Conservation (phyloP, 2,113 vertebrate species). For the Arizona elegans region DNA sequence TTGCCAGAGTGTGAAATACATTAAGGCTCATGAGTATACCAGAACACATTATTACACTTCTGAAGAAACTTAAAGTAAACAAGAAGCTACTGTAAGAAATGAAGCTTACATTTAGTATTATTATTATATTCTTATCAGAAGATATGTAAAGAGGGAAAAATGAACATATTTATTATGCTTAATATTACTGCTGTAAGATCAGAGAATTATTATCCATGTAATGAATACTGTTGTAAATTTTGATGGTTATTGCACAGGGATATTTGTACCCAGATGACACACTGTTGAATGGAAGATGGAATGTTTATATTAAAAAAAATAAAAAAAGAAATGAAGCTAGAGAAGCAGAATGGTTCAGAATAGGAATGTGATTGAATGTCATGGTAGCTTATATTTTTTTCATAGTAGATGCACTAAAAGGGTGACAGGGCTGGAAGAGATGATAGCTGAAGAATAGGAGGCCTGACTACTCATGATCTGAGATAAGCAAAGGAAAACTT, state of each 20-base stretch:
- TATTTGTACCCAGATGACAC: no score
- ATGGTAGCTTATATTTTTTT: not conserved
- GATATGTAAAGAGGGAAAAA: no score
- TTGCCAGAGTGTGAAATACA: not conserved
- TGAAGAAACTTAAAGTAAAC: not conserved
- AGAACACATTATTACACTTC: not conserved
- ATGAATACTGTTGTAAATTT: no score
- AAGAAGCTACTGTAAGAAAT: not conserved
- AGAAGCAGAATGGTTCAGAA: not conserved
- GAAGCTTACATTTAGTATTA: not conserved
- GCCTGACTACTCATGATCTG: not conserved
- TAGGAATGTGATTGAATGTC: not conserved
- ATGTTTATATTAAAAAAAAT: no score
- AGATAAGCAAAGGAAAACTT: not conserved
- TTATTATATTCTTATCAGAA: no score
- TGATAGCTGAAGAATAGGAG: not conserved
- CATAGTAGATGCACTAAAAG: not conserved
- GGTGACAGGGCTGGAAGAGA: not conserved
- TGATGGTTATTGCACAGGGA: no score
- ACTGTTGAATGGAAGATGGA: no score
- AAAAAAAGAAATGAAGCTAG: not conserved
- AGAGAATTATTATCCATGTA: no score
- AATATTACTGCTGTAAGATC: no score
- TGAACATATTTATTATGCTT: no score
- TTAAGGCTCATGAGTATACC: not conserved